phyloP scores from a whole-genome alignment of 1,140 invertebrate genomes.

The Drosophila yakuba region DNA sequence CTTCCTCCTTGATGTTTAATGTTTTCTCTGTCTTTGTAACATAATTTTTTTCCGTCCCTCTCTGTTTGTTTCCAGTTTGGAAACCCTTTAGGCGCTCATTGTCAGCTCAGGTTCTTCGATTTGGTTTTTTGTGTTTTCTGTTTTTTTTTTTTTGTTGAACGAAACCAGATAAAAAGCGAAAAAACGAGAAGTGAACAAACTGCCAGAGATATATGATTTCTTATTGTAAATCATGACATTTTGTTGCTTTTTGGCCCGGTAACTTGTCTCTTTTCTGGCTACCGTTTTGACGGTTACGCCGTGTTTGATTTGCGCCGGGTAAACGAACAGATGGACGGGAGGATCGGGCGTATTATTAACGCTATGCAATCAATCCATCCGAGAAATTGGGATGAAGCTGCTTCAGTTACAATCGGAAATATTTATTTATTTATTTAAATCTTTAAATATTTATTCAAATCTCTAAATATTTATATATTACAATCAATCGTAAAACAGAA shows the following conservation, averaged over 20 bases:
- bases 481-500: too few species aligned
- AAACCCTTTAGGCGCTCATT: slow-evolving; percentile 78
- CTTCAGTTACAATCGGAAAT: too few species aligned
- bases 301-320: slow-evolving; percentile 29
- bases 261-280: slow-evolving; percentile 55
- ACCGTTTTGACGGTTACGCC: slow-evolving; percentile 58
- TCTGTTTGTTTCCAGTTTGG: slow-evolving; percentile 63
- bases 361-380: neutral
- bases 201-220: slow-evolving; percentile 73
- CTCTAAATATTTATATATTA: too few species aligned
- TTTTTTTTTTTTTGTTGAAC: slow-evolving; percentile 20
- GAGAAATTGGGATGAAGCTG: neutral
- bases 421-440: too few species aligned
- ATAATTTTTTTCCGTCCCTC: slow-evolving; percentile 51
- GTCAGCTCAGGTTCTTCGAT: slow-evolving; percentile 68
- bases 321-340: neutral
- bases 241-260: slow-evolving; percentile 61
- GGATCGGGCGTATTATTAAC: slow-evolving; percentile 6
- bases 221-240: slow-evolving; percentile 81
- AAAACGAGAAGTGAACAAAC: slow-evolving; percentile 51
- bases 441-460: too few species aligned
- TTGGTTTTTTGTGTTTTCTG: slow-evolving; percentile 24
- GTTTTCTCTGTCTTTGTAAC: slow-evolving; percentile 68
- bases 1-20: slow-evolving; percentile 37
- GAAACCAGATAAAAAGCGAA: slow-evolving; percentile 45